Evolutionary conservation across 2,113 vertebrate genomes (phyloP), one percentile per base, ranked within the genome.

Genomic region (Pleuronectes platessa): DNA sequence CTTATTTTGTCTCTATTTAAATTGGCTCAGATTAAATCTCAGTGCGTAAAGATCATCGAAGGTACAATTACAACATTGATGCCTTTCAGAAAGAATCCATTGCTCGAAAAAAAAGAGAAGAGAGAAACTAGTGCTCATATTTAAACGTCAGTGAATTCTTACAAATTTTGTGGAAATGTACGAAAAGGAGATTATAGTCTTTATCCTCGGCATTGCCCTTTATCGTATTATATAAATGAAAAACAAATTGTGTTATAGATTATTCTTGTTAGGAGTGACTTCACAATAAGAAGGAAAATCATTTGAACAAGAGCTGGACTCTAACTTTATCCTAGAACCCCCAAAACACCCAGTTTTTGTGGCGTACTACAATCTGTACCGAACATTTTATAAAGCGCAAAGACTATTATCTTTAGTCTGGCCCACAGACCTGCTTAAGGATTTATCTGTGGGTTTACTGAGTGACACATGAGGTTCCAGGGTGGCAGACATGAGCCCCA

Each of bases 391-490:
- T 26, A 42, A 5, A 71, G 8, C 37, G 17, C 10, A 15, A 31
- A 60, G 11, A 45, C 3, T 11, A 11, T 20, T 14, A 40, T 47
- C 31, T 3, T 40, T 51, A 62, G 24, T 56, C 14, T 56, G 3
- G 3, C 49, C 49, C 59, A 60, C 40, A 68, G 14, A 70, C 7
- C 9, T 65, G 63, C 21, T 74, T 40, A n/a, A 37, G 2, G 21
- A 49, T 40, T 78, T 54, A 77, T 76, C 21, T 66, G 68, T 82
- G 76, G 73, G 78, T 88, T 84, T 88, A 90, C 67, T 70, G 26
- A 54, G 42, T 55, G 26, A 67, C 66, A 54, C 62, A 77, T 49
- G 14, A 21, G 66, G 4, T 45, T 20, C 15, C 69, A 76, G 51
- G 49, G 51, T 2, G 71, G 55, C 64, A 78, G 13, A 80, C 68